Evolutionary conservation across 35 echinoderm and acorn worm genomes (phyloP).

Genomic region (Eucidaris tribuloides): DNA sequence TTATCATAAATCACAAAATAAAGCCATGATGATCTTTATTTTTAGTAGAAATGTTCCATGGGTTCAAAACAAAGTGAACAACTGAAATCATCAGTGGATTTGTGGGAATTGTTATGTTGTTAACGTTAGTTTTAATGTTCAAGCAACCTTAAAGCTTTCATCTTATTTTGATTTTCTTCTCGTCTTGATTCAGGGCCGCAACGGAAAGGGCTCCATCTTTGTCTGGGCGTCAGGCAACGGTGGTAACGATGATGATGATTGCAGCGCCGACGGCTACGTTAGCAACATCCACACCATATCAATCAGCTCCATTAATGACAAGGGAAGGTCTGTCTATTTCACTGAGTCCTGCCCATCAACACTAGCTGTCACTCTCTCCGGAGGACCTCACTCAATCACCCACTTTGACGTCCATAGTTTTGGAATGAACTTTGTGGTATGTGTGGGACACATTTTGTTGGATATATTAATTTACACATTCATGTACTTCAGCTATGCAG

Average conservation of each 20-base stretch:
- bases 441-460: no score
- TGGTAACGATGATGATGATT: slow-evolving; percentile 73
- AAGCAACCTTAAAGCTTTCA: no score
- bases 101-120: no score
- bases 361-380: slow-evolving; percentile 86
- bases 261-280: slow-evolving; percentile 89
- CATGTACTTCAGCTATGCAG: no score
- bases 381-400: slow-evolving; percentile 32
- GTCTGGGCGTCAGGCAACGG: slow-evolving; percentile 97
- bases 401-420: background rate
- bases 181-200: slow-evolving; percentile 64
- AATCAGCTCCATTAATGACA: slow-evolving; percentile 83
- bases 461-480: no score
- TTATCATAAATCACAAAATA: no score
- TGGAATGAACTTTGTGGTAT: slow-evolving; percentile 79
- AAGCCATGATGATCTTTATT: no score
- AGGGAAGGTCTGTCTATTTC: slow-evolving; percentile 73
- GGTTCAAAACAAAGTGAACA: no score
- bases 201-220: slow-evolving; percentile 90
- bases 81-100: no score
- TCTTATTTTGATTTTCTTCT: background rate
- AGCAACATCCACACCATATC: slow-evolving; percentile 89
- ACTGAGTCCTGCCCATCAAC: slow-evolving; percentile 81
- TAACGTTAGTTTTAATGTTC: no score
- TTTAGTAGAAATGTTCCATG: no score